Evolutionary conservation across 2,113 vertebrate genomes (phyloP).

Genomic region (Sarotherodon lohbergeri): DNA sequence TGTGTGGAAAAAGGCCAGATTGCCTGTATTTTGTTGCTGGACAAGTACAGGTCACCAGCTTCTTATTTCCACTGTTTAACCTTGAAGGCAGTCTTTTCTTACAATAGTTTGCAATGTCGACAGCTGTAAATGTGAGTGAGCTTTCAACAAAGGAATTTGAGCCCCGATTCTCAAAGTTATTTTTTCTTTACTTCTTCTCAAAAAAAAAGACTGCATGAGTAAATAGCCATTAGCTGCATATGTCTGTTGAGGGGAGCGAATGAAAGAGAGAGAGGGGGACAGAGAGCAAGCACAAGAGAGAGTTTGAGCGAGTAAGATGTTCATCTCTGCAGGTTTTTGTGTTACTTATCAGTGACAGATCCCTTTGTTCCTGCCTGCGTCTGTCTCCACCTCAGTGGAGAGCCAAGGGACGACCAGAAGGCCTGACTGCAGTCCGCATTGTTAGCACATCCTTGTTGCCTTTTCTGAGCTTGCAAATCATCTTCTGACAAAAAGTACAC

Average conservation of each 20-base stretch:
- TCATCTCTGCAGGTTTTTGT: neutral
- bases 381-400: neutral
- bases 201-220: neutral
- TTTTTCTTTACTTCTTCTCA: neutral
- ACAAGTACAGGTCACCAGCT: neutral
- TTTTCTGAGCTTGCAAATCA: constrained; percentile 34
- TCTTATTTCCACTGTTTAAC: neutral
- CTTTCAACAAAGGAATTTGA: neutral
- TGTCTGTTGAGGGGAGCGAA: neutral
- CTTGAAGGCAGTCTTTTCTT: neutral
- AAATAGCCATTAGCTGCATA: neutral
- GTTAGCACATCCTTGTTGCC: neutral
- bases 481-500: constrained; percentile 7
- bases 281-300: neutral
- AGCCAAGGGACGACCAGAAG: neutral
- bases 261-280: neutral
- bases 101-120: neutral
- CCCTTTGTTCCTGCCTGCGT: constrained; percentile 9
- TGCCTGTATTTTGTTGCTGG: neutral
- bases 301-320: neutral
- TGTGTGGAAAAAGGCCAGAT: neutral
- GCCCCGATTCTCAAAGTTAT: neutral
- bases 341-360: constrained; percentile 16
- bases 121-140: neutral
- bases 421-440: constrained; percentile 10